Base-by-base conservation (phyloP, 2,113 vertebrate genomes). In the Rhinopithecus roxellana region DNA sequence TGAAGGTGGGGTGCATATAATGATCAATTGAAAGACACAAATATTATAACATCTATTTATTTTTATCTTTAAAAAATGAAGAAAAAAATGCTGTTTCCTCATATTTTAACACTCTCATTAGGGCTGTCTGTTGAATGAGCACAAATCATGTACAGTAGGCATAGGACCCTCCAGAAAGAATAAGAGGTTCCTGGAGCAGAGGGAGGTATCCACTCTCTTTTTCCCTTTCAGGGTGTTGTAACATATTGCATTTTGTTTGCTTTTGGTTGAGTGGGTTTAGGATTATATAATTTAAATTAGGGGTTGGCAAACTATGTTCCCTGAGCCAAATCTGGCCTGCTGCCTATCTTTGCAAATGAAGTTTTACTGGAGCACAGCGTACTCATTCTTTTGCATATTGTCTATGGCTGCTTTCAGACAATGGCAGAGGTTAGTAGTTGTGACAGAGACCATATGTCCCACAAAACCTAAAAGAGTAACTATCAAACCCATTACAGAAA, bases 261-360 rank as follows among this genome's bases (percentile, higher is more conserved):
- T 32, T 59, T 78, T 70, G 59, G 75, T 40, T 40, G 57, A 83
- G 43, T 70, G 69, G n/a, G 74, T 27, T 93, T 90, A 64, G 70
- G 55, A 52, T 79, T 17, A n/a, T 55, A 35, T 23, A 20, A 57
- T 43, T 48, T 81, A 11, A 77, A 90, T 40, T 25, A 43, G 61
- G 38, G 50, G 30, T 38, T 13, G 12, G 48, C 79, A 89, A 85
- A 69, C 72, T 10, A 59, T 25, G n/a, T 48, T 79, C 84, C 9
- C 50, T 57, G 79, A 67, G n/a, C 35, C 78, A 75, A 89, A 45
- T 81, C 18, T 52, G 27, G 75, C 43, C 8, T 38, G 79, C 45
- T 74, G 83, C 32, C 69, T 84, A 40, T 43, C 74, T 86, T 90
- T 91, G 50, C 83, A 87, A 87, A 93, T 79, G 78, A 80, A 89